A percentile compares a stretch with the other conserved stretches of the same genome.
phyloP scores from a whole-genome alignment of 2,113 vertebrate genomes.

The crab-eating macaque (Macaca fascicularis) region DNA sequence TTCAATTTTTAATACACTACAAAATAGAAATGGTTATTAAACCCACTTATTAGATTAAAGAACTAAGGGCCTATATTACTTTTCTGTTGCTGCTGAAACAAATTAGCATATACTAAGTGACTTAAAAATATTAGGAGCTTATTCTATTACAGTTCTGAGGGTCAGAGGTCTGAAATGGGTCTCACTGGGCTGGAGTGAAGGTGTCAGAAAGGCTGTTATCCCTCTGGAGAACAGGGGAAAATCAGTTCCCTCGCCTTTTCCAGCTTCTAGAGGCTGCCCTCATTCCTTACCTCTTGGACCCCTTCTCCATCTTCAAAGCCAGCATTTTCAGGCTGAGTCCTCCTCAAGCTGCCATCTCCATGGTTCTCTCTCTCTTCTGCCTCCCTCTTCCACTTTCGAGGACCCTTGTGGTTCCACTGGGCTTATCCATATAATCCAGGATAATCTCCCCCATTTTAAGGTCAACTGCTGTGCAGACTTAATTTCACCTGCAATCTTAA shows the following conservation, averaged over 20 bases:
- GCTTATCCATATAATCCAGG: background rate
- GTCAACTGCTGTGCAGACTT: background rate
- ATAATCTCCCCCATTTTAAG: background rate
- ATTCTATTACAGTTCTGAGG: background rate
- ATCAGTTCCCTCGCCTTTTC: background rate
- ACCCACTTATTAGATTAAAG: background rate
- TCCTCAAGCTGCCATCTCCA: background rate
- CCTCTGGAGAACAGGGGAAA: background rate
- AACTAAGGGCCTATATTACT: background rate
- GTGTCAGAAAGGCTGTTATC: background rate
- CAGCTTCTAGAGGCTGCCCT: background rate
- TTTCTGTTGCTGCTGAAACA: background rate
- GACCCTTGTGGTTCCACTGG: too few relatives aligned
- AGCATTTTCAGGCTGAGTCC: background rate
- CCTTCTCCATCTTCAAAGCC: background rate
- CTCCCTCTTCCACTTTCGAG: background rate
- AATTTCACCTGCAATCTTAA: background rate
- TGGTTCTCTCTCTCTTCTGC: background rate
- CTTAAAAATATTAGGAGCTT: background rate
- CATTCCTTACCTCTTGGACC: accelerated
- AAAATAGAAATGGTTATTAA: background rate
- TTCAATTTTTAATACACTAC: background rate
- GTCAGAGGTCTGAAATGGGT: background rate
- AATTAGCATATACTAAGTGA: background rate
- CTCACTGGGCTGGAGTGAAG: background rate